Conservation (phyloP, 2,888 invertebrate genomes). For the Siphonodentalium dalli region DNA sequence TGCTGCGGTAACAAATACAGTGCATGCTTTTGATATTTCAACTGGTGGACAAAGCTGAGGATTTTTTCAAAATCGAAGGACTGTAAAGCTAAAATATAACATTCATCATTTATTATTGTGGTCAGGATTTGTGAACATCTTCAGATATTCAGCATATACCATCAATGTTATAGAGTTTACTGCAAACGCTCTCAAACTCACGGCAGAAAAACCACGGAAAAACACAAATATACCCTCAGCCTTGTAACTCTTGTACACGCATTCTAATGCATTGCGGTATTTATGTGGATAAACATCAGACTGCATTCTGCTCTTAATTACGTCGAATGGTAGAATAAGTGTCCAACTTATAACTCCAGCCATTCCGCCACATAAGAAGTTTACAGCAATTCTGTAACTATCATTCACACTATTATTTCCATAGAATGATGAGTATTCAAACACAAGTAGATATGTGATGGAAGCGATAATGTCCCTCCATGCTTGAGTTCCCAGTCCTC, state of each 20-base stretch:
- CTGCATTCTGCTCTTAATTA: conserved; percentile 78
- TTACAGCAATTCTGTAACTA: conserved; percentile 44
- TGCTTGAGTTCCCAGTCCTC: conserved; percentile 59
- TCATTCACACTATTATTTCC: conserved; percentile 67
- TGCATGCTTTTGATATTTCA: too few species aligned
- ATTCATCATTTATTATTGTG: too few species aligned
- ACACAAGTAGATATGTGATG: conserved; percentile 72
- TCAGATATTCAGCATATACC: conserved; percentile 56
- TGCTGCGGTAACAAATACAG: too few species aligned
- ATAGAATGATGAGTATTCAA: conserved; percentile 65
- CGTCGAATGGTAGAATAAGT: conserved; percentile 76
- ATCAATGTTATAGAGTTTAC: conserved; percentile 75
- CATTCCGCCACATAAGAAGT: conserved; percentile 62
- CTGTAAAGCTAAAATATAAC: too few species aligned
- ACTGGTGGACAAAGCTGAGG: too few species aligned
- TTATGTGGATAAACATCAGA: conserved; percentile 68
- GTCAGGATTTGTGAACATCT: too few species aligned
- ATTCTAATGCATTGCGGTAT: conserved; percentile 72
- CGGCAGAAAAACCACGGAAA: conserved; percentile 72
- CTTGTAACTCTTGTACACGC: conserved; percentile 69
- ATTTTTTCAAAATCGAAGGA: too few species aligned
- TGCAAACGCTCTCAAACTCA: conserved; percentile 74
- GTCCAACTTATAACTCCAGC: conserved; percentile 74
- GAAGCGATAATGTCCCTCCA: conserved; percentile 72
- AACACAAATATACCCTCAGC: conserved; percentile 71